Conservation (phyloP, 2,888 invertebrate species). For the Conomelus anceps region DNA sequence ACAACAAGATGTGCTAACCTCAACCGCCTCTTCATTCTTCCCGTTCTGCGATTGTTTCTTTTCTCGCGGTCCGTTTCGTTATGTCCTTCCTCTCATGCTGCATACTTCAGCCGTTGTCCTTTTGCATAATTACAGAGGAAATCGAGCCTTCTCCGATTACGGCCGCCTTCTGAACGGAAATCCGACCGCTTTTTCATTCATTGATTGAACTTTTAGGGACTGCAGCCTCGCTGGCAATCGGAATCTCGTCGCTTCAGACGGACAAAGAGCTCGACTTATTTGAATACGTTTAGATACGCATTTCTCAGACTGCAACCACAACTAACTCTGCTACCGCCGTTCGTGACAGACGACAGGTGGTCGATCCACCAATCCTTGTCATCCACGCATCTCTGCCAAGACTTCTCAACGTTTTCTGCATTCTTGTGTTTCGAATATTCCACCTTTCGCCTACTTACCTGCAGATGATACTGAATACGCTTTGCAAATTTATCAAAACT, state of each 20-base stretch:
- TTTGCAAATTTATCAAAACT: not conserved
- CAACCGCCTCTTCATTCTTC: not conserved
- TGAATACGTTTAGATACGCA: not conserved
- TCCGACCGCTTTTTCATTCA: not conserved
- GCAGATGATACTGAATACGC: not conserved
- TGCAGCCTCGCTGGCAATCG: not conserved
- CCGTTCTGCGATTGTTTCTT: not conserved
- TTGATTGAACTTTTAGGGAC: not conserved
- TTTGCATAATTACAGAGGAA: not conserved
- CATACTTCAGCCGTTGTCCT: not conserved
- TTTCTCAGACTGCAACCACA: no score
- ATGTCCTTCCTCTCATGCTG: not conserved
- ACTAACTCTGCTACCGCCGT: no score
- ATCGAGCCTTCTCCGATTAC: not conserved
- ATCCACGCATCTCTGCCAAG: not conserved
- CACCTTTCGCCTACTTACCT: not conserved
- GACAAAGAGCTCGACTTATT: not conserved
- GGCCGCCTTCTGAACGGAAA: no score
- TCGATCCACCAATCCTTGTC: not conserved
- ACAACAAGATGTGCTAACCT: constrained; percentile 8
- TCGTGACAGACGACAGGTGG: not conserved
- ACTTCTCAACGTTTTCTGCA: not conserved
- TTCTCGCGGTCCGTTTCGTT: not conserved
- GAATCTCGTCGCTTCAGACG: not conserved
- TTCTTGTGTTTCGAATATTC: not conserved